Conservation (phyloP, 2,113 vertebrate species). For the Myiagra hebetior region DNA sequence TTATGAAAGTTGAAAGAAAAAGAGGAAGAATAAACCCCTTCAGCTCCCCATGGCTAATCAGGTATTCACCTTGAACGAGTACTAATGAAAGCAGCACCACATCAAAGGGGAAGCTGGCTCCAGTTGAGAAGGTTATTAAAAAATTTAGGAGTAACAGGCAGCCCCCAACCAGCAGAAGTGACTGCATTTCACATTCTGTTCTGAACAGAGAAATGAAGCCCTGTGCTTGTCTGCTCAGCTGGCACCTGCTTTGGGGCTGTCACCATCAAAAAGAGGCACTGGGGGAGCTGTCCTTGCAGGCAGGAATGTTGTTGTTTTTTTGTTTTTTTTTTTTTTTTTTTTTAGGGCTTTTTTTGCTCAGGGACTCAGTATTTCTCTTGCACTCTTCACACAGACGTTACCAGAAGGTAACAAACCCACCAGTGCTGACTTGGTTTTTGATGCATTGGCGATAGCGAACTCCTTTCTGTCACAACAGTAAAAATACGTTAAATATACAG, state of each 20-base stretch:
- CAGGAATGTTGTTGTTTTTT: not conserved
- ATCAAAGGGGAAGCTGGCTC: conserved; percentile 33
- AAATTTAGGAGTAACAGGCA: not conserved
- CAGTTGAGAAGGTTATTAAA: conserved; percentile 12
- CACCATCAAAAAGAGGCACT: not conserved
- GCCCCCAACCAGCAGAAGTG: not conserved
- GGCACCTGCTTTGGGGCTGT: not conserved
- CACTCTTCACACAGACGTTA: not conserved
- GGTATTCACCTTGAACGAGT: not conserved
- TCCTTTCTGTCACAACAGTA: not conserved
- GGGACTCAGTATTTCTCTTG: not conserved
- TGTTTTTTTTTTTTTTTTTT: not conserved
- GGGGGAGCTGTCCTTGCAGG: not conserved
- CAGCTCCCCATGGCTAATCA: conserved; percentile 13
- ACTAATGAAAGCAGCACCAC: conserved; percentile 6
- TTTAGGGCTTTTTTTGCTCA: not conserved
- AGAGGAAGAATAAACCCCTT: not conserved
- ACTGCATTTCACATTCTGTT: not conserved
- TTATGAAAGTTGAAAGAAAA: not conserved
- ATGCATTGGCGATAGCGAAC: rapidly evolving
- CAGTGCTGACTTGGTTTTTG: not conserved
- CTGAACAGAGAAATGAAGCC: not conserved
- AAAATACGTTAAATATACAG: not conserved
- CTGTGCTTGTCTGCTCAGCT: not conserved
- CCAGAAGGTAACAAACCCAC: not conserved